Base-by-base conservation (phyloP, 2,113 vertebrate genomes). In the Nerophis ophidion region DNA sequence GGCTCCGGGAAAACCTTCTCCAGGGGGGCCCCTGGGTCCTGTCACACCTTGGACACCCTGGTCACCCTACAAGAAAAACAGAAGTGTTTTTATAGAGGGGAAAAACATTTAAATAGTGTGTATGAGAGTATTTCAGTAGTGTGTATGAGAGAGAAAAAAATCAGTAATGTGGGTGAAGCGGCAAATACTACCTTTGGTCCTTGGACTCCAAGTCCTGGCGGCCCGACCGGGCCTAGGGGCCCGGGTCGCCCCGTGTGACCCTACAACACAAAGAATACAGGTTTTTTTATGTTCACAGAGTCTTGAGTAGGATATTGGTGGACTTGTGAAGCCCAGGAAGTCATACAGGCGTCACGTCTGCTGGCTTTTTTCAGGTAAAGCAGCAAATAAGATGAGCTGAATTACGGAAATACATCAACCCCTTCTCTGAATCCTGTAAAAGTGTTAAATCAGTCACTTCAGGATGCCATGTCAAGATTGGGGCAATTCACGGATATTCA, bases 171-270 rank as follows among this genome's bases (percentile, higher is more conserved):
- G 10, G 4, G 8, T n/a, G 40, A 6, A 1, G 16, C 11, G 16
- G 48, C 5, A 50, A 50, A 15, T 46, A 66, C 62, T 80, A 95
- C 94, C 92, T 95, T 96, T 74, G 86, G 77, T 61, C 93, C 94
- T 79, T 95, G 94, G 72, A 95, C 55, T 63, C 93, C 91, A 81
- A 91, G 89, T 40, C 94, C 94, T 58, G 87, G 91, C 56, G 91
- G 92, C 36, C 93, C 94, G 5, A 65, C 42, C 34, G 87, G 84
- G 7, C 94, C 93, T 14, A 87, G 75, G 46, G 82, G 84, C 5
- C 94, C 93, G 50, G 89, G 86, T 36, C 92, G 87, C 58, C 94
- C 94, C 0, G 51, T 51, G 66, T 79, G 84, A 66, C 94, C 94
- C 94, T 96, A 74, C 17, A 67, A 48, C 0, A 46, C 33, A 69